phyloP scores from a whole-genome alignment of 2,113 vertebrate species.

The Elgaria multicarinata region DNA sequence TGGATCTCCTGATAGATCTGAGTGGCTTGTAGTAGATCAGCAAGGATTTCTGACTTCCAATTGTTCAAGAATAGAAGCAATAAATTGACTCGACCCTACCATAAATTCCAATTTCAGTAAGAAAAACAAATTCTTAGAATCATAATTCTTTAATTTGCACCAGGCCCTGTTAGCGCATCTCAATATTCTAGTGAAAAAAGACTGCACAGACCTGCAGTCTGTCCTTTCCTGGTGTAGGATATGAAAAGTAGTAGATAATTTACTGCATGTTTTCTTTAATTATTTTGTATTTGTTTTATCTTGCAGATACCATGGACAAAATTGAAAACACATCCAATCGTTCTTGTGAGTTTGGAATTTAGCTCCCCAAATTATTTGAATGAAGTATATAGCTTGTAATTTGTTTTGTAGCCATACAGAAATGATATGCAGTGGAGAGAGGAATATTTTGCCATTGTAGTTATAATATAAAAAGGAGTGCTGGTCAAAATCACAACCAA shows the following conservation, averaged over 20 bases:
- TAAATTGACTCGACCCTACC: too few species aligned
- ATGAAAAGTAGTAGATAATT: not conserved
- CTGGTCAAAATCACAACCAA: not conserved
- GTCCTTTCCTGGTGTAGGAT: not conserved
- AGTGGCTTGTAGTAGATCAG: too few species aligned
- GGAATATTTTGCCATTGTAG: not conserved
- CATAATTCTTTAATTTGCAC: too few species aligned
- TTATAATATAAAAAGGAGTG: not conserved
- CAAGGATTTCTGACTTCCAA: too few species aligned
- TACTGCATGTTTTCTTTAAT: conserved; percentile 22
- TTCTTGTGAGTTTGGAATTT: conserved; percentile 84
- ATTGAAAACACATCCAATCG: conserved; percentile 96
- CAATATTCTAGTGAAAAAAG: too few species aligned
- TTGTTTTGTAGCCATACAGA: not conserved
- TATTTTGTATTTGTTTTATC: conserved; percentile 51
- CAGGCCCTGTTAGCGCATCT: too few species aligned
- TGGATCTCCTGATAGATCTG: too few species aligned
- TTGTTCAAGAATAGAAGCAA: too few species aligned
- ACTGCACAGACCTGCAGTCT: too few species aligned
- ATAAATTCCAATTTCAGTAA: too few species aligned
- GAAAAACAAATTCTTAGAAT: too few species aligned
- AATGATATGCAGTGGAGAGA: not conserved
- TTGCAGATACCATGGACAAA: conserved; percentile 98
- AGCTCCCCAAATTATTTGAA: conserved; percentile 13
- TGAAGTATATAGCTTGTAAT: not conserved